Evolutionary conservation across 2,888 invertebrate genomes (phyloP), one percentile per base, ranked within the genome.

Genomic region (Bhutanitis thaidina): DNA sequence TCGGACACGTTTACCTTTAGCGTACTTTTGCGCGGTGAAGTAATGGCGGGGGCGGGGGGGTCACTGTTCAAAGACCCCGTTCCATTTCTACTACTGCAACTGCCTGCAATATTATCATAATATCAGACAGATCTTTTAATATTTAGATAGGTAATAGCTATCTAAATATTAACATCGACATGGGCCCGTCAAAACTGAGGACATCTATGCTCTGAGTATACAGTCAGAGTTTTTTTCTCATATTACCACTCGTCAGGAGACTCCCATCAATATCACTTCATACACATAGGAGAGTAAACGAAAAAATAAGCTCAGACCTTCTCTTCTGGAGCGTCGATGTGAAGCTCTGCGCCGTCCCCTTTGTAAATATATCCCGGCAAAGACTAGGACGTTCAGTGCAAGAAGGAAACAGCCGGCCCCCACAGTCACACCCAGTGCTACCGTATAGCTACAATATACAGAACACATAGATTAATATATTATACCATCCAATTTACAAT

Each of bases 351-450:
- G 90, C 1, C 93, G 85, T 30, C 92, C 92, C n/a, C 94, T 80
- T 69, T 94, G 94, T 60, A 94, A 92, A 72, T 94, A 94, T 64
- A 94, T 94, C 1, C 94, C 95, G 1, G 95, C 94, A 68, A 94
- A 95, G 58, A 95, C 94, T 52, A 94, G 79, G 86, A 94, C 92
- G 74, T 94, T 94, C 16, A 94, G 88, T 1, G 94, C 91, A 15
- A 94, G 80, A 25, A 94, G 90, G 58, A 94, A 91, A 71, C 94
- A 94, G 10, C 94, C 94, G 1, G 94, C 93, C 7, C 94, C 94
- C 7, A 94, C 93, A 3, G 95, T 95, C 57, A 95, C 94, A 0
- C 94, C 94, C 43, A 95, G 86, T 2, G 95, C 95, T 37, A 94
- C 93, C 1, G 94, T 94, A 68, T 94, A 94, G 65, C 94, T 94